Conservation (phyloP, 1,140 invertebrate genomes). For the Thaumatotibia leucotreta region DNA sequence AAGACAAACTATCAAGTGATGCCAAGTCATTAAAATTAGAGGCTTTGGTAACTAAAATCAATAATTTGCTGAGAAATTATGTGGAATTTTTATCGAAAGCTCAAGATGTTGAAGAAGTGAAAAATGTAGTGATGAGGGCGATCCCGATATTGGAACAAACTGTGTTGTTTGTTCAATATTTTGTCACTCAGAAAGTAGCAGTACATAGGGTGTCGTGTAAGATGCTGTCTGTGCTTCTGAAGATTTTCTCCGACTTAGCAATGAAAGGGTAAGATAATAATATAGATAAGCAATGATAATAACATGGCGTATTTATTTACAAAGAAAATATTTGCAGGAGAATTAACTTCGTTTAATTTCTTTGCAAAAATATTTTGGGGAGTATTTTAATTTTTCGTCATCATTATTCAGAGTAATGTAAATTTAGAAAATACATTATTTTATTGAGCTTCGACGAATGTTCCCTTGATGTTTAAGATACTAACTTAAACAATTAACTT, state of each 20-base stretch:
- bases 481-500: no score
- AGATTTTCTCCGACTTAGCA: slow-evolving; percentile 90
- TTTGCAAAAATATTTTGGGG: no score
- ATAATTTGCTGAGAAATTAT: slow-evolving; percentile 37
- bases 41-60: slow-evolving; percentile 41
- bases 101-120: slow-evolving; percentile 37
- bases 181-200: slow-evolving; percentile 85
- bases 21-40: slow-evolving; percentile 76
- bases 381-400: no score
- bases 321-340: no score
- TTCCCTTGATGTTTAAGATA: no score
- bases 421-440: no score
- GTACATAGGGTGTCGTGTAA: slow-evolving; percentile 88
- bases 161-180: slow-evolving; percentile 84
- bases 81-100: slow-evolving; percentile 35
- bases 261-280: slow-evolving; percentile 80
- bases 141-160: slow-evolving; percentile 89
- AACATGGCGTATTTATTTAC: no score
- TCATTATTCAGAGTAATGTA: no score
- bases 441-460: no score
- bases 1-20: slow-evolving; percentile 79
- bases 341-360: no score
- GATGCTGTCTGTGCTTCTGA: slow-evolving; percentile 88
- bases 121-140: slow-evolving; percentile 49
- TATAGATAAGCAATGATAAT: no score